Conservation (phyloP, 2,113 vertebrate genomes). For the Miniopterus natalensis region DNA sequence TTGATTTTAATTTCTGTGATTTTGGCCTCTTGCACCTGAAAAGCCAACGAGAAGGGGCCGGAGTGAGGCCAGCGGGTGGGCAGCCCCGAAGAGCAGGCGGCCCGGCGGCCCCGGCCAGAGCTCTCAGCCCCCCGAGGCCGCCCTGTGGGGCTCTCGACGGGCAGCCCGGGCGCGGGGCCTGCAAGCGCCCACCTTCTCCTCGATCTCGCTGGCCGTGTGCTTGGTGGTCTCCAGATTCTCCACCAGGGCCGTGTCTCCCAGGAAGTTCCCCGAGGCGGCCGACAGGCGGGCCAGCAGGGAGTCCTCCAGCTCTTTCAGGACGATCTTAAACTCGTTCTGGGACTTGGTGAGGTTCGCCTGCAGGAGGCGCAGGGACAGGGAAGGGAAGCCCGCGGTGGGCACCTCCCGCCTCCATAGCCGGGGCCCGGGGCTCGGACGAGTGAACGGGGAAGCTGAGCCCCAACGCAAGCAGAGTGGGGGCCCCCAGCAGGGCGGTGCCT, state of each 20-base stretch:
- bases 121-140: background rate
- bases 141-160: fast-evolving
- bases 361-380: fast-evolving
- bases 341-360: constrained; percentile 89
- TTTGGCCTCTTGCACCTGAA: constrained; percentile 88
- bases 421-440: fast-evolving
- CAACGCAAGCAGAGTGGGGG: fast-evolving
- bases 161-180: fast-evolving
- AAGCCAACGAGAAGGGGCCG: background rate
- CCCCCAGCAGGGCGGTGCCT: fast-evolving
- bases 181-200: constrained; percentile 83
- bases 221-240: constrained; percentile 90
- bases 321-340: constrained; percentile 90
- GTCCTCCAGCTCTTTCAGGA: constrained; percentile 89
- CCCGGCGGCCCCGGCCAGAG: fast-evolving
- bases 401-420: no score
- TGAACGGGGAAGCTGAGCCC: fast-evolving
- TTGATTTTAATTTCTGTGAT: constrained; percentile 88
- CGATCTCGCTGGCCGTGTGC: constrained; percentile 87
- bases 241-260: constrained; percentile 87
- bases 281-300: constrained; percentile 88
- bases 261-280: constrained; percentile 84
- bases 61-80: background rate
- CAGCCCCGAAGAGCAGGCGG: fast-evolving
- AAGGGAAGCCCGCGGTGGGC: fast-evolving